Evolutionary conservation across 2,888 invertebrate genomes (phyloP), one percentile per base, ranked within the genome.

Genomic region (Machimus rusticus): DNA sequence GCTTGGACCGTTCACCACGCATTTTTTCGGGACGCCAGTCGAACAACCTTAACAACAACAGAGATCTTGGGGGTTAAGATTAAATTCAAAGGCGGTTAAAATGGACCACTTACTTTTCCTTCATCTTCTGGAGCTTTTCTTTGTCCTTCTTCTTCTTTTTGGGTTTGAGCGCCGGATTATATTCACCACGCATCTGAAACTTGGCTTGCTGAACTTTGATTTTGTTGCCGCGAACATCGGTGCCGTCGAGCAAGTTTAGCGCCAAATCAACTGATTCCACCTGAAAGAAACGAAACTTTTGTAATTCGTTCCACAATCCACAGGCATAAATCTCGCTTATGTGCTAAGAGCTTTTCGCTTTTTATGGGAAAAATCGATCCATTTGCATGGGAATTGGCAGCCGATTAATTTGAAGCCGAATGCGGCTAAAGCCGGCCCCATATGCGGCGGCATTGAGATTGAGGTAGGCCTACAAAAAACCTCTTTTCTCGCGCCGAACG

Each of bases 1-100:
- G 96, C 91, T 97, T 98, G 0, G 96, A 95, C 84, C 98, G 94
- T 90, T 97, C 97, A 1, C 97, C 98, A 46, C 96, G 93, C 91
- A 97, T 94, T 92, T 97, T 97, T 90, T 99, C 99, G 0, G 99
- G 99, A 88, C 97, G 94, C 99, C 99, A 99, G 92, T 98, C 99
- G 92, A 99, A 97, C 81, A 99, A 93, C 91, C 96, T 96, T 43
- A 19, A 78, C 46, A 74, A 16, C 16, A 19, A 66, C 8, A 4
- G 0, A 9, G 57, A 6, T 34, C 34, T 6, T 6, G 34, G 34
- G 2, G 23, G 28, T 23, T 66, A 28, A 55, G 9, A 28, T 66
- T 8, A 66, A 28, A 66, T 66, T 66, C 0, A 66, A 66, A 66
- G 43, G 14, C n/a, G 43, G 14, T 9, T 3, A n/a, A n/a, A n/a